phyloP scores from a whole-genome alignment of 2,888 invertebrate species.

The Colletes collaris region DNA sequence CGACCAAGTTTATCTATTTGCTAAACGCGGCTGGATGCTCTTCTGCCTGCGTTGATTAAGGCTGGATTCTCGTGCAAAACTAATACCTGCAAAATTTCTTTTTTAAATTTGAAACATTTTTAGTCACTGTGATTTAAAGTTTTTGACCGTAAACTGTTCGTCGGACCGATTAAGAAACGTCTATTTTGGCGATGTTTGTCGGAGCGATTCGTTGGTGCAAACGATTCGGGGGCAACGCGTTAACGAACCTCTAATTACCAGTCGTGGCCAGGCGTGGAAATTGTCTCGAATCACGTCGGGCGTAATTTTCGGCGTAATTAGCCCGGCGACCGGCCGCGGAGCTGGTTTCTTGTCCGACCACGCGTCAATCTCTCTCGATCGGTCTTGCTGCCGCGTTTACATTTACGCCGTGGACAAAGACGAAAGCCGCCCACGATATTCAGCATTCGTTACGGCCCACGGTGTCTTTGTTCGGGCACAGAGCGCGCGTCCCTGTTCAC shows the following conservation, averaged over 20 bases:
- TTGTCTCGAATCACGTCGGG: constrained; percentile 20
- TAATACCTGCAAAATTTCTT: too few species aligned
- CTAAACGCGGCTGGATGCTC: neutral
- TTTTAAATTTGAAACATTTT: too few species aligned
- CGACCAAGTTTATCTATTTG: constrained; percentile 47
- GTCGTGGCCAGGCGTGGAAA: constrained; percentile 2
- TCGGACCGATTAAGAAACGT: neutral
- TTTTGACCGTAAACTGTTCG: neutral
- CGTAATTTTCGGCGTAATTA: constrained; percentile 36
- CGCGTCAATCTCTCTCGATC: constrained; percentile 12
- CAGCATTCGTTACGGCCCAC: constrained; percentile 37
- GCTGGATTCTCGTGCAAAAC: too few species aligned
- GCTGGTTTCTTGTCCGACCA: neutral
- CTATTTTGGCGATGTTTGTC: neutral
- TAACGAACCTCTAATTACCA: constrained; percentile 47
- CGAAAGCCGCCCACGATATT: constrained; percentile 16
- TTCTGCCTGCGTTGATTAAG: constrained; percentile 18
- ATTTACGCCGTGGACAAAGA: constrained; percentile 4
- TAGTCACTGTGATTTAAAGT: too few species aligned
- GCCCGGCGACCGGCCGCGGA: neutral
- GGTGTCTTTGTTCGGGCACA: constrained; percentile 26
- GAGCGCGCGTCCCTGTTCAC: constrained; percentile 15
- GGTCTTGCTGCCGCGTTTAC: constrained; percentile 14
- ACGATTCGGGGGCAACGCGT: neutral
- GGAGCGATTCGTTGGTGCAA: neutral